Evolutionary conservation across 2,888 invertebrate species (phyloP), one percentile per base, ranked within the genome.

Genomic region (Cantharis rufa): DNA sequence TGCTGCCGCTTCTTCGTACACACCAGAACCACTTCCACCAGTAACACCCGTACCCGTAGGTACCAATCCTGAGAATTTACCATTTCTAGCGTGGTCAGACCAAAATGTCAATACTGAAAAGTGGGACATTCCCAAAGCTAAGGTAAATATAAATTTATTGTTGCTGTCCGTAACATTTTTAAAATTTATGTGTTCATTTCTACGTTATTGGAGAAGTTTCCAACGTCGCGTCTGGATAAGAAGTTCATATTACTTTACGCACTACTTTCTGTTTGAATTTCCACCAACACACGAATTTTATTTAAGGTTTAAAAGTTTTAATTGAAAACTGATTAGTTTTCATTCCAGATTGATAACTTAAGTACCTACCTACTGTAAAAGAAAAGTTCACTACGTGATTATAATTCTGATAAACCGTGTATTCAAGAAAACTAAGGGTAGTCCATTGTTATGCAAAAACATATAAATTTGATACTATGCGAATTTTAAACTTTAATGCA

Each of bases 21-120:
- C 70, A 15, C 74, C 74, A 11, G 76, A 78, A 66, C 68, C 66
- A 28, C 74, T 74, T 64, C 73, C 66, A 3, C 76, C 73, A 7
- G 69, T 78, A 15, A 74, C 76, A 15, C 76, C 71, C 11, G 18
- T 71, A 48, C 70, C 71, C 5, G 11, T 18, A 10, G 71, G 76
- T 28, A 75, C 69, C 21, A 71, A 79, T 69, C 77, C 78, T 7
- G 62, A 32, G 10, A 75, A 9, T 18, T 61, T 85, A 2, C 84
- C 84, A 0, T 86, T 86, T 82, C 80, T 79, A 7, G 86, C 86
- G 80, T 87, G 87, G 86, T 76, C 80, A n/a, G 87, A 87, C 80
- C 78, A 80, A n/a, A 84, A 84, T 13, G 48, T 86, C 10, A 86
- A 86, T 78, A 62, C 70, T 1, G 87, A 87, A 80, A 86, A 84